phyloP scores from a whole-genome alignment of 2,797 vertebrate genomes.

The Sebastes glaucus region DNA sequence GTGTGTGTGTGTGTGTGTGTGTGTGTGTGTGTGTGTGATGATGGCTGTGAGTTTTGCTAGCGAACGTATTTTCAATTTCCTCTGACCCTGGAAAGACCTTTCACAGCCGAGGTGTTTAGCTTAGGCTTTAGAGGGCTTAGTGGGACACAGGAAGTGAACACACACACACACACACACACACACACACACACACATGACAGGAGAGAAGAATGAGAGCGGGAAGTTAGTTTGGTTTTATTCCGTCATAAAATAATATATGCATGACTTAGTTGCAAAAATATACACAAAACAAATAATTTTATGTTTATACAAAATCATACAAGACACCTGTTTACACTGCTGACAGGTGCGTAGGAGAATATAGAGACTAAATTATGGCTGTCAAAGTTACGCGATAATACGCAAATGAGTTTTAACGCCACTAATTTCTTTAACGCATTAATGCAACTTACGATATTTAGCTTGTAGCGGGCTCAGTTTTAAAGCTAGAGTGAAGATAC shows the following conservation, averaged over 20 bases:
- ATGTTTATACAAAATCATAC: neutral
- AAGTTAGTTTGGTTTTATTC: neutral
- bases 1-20: neutral
- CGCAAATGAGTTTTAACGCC: too few species aligned
- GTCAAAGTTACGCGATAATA: too few species aligned
- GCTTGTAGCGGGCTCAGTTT: too few species aligned
- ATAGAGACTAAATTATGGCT: too few species aligned
- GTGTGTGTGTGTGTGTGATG: conserved; percentile 19
- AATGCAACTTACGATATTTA: rapidly evolving
- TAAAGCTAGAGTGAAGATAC: too few species aligned
- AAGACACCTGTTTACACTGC: too few species aligned
- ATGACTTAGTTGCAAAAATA: neutral
- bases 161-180: conserved; percentile 12
- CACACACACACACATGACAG: neutral
- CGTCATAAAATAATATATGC: too few species aligned
- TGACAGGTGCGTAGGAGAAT: neutral
- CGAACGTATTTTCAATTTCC: conserved; percentile 69
- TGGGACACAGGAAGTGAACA: conserved; percentile 44
- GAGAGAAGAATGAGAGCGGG: neutral
- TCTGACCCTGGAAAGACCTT: conserved; percentile 62
- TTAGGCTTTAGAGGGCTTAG: conserved; percentile 64
- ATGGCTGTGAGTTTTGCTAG: conserved; percentile 35
- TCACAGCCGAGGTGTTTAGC: conserved; percentile 68
- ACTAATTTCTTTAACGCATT: too few species aligned
- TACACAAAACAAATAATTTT: neutral